Percentiles rank a stretch among this genome's conserved stretches.
Evolutionary conservation across 2,113 vertebrate genomes (phyloP).

Genomic region (Pholis gunnellus): DNA sequence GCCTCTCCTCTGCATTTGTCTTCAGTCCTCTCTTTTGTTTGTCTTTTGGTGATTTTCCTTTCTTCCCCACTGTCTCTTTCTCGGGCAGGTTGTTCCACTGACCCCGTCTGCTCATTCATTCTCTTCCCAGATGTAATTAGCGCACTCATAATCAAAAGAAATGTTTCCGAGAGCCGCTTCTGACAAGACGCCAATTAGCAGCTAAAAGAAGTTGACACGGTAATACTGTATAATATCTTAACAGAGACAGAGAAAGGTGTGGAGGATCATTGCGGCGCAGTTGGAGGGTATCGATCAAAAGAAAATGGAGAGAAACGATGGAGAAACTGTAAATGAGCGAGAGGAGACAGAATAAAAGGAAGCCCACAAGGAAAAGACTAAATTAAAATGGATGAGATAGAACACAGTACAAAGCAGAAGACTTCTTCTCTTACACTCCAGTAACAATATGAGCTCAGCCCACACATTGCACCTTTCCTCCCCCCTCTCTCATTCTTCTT

Average conservation of each 20-base stretch:
- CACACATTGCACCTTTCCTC: neutral
- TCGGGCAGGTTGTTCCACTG: conserved; percentile 15
- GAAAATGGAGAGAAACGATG: conserved; percentile 3
- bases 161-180: conserved; percentile 14
- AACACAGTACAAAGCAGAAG: neutral
- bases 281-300: conserved; percentile 23
- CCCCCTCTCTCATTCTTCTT: neutral
- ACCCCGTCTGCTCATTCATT: conserved; percentile 20
- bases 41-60: conserved; percentile 3
- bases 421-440: neutral
- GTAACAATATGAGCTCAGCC: neutral
- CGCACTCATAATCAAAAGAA: conserved; percentile 17
- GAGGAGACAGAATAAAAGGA: neutral
- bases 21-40: conserved; percentile 9
- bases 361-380: neutral
- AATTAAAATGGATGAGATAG: neutral
- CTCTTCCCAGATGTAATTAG: conserved; percentile 15
- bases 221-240: conserved; percentile 16
- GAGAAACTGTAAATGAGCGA: neutral
- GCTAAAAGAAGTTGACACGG: neutral
- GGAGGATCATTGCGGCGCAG: neutral
- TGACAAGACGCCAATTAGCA: conserved; percentile 31
- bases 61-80: neutral
- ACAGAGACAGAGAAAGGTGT: conserved; percentile 9
- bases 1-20: conserved; percentile 30